Evolutionary conservation across 2,797 vertebrate genomes (phyloP).

Genomic region (Falco biarmicus): DNA sequence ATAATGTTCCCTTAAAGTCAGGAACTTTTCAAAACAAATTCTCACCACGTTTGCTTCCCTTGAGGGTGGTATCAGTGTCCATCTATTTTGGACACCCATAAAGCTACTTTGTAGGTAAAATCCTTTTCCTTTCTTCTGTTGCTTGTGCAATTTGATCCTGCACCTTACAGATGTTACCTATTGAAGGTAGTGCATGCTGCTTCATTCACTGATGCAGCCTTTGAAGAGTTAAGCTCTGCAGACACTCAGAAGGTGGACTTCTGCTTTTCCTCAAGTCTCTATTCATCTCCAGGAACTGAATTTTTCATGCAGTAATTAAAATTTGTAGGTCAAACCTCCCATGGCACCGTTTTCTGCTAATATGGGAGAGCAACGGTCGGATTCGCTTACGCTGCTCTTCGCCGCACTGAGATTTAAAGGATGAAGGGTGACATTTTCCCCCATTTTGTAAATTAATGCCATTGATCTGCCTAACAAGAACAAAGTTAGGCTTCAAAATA

Average conservation of each 20-base stretch:
- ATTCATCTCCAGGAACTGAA: constrained; percentile 86
- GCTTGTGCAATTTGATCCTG: constrained; percentile 27
- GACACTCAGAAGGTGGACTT: constrained; percentile 69
- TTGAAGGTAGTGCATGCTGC: constrained; percentile 16
- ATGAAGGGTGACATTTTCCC: constrained; percentile 96
- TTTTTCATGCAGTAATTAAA: constrained; percentile 97
- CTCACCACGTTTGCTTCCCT: background rate
- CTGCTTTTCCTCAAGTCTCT: constrained; percentile 74
- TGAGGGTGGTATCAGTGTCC: background rate
- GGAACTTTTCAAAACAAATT: background rate
- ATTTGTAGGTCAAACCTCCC: constrained; percentile 95
- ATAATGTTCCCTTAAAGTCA: background rate
- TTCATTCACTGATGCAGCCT: constrained; percentile 42
- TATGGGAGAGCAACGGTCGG: constrained; percentile 80
- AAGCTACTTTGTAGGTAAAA: constrained; percentile 19
- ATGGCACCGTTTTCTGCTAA: constrained; percentile 89
- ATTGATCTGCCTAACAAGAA: constrained; percentile 97
- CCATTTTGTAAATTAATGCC: constrained; percentile 96
- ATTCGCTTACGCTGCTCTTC: constrained; percentile 85
- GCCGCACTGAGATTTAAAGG: constrained; percentile 87
- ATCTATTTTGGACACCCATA: background rate
- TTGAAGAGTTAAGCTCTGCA: constrained; percentile 71
- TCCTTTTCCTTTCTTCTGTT: constrained; percentile 25
- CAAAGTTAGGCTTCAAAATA: constrained; percentile 97
- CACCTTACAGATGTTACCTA: background rate